These are phyloP conservation scores for Caenorhabditis becei DNA, from an alignment of 2,888 invertebrate genomes.

Conservation along the genomic window DNA sequence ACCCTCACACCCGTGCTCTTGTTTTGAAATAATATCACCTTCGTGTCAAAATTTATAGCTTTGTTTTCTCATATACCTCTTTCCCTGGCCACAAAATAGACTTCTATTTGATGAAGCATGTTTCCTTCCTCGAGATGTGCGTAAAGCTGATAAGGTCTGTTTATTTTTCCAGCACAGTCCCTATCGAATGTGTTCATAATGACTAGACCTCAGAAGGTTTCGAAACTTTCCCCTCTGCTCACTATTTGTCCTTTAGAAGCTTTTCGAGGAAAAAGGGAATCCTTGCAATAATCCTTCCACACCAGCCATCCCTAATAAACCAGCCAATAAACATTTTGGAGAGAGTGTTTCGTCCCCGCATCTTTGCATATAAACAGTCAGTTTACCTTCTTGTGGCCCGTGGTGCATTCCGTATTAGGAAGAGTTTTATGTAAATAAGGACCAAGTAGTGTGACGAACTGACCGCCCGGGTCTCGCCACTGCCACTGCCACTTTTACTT, in stretches of 20 bases:
- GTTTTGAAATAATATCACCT: constrained; percentile 25
- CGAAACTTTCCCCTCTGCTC: background rate
- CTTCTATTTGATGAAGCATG: constrained; percentile 1
- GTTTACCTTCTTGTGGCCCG: constrained; percentile 40
- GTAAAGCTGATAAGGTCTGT: constrained; percentile 18
- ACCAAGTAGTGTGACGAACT: constrained; percentile 56
- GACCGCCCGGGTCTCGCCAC: constrained; percentile 2
- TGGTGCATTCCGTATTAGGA: constrained; percentile 40
- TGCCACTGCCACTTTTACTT: constrained; percentile 40
- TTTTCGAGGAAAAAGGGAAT: constrained; percentile 13
- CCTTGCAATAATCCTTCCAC: constrained; percentile 39
- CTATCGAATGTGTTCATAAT: constrained; percentile 7
- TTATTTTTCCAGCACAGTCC: background rate
- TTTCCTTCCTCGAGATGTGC: background rate
- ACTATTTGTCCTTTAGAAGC: background rate
- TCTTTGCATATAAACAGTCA: constrained; percentile 19
- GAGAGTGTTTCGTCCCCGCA: background rate
- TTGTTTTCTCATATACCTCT: constrained; percentile 26
- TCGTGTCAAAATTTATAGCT: constrained; percentile 44
- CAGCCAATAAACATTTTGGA: constrained; percentile 40
- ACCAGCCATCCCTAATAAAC: constrained; percentile 27
- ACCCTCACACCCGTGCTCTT: constrained; percentile 17
- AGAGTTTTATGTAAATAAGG: constrained; percentile 48
- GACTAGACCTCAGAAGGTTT: constrained; percentile 1
- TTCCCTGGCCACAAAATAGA: background rate